These are phyloP conservation scores for Rhizoglyphus robini DNA, from an alignment of 1,140 invertebrate species.

Conservation along the genomic window DNA sequence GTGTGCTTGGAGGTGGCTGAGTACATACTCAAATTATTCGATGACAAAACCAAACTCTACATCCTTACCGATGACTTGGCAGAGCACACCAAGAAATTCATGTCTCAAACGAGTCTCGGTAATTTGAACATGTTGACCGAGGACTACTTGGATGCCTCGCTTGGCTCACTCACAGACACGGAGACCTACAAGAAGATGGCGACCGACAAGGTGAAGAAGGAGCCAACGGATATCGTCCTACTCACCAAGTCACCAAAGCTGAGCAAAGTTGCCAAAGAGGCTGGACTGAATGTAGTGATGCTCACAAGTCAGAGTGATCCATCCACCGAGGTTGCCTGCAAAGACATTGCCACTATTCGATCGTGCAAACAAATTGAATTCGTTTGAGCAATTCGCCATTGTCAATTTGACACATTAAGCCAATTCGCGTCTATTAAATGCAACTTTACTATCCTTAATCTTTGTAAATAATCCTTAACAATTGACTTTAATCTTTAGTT, in stretches of 20 bases:
- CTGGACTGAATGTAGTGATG: slow-evolving; percentile 14
- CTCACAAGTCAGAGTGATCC: slow-evolving; percentile 10
- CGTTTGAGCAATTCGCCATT: background rate
- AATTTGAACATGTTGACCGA: slow-evolving; percentile 20
- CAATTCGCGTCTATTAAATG: too few relatives aligned
- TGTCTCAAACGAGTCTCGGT: slow-evolving; percentile 20
- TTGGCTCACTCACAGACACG: slow-evolving; percentile 4
- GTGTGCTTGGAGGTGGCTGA: slow-evolving; percentile 20
- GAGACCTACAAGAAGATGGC: slow-evolving; percentile 19
- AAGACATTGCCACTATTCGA: background rate
- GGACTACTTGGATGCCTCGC: slow-evolving; percentile 17
- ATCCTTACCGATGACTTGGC: slow-evolving; percentile 19
- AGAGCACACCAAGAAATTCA: slow-evolving; percentile 17
- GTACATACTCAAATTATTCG: slow-evolving; percentile 8
- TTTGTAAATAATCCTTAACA: too few relatives aligned
- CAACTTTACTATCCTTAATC: too few relatives aligned
- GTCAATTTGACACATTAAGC: background rate
- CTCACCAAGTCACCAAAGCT: slow-evolving; percentile 18
- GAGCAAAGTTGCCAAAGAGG: slow-evolving; percentile 17
- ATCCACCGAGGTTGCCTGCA: background rate
- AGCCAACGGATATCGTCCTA: slow-evolving; percentile 18
- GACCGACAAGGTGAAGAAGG: background rate
- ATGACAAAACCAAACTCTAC: slow-evolving; percentile 22
- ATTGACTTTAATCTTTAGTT: too few relatives aligned
- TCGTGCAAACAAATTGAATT: slow-evolving; percentile 10